Evolutionary conservation across 1,140 invertebrate genomes (phyloP), one percentile per base, ranked within the genome.

Genomic region (Cyclina sinensis): DNA sequence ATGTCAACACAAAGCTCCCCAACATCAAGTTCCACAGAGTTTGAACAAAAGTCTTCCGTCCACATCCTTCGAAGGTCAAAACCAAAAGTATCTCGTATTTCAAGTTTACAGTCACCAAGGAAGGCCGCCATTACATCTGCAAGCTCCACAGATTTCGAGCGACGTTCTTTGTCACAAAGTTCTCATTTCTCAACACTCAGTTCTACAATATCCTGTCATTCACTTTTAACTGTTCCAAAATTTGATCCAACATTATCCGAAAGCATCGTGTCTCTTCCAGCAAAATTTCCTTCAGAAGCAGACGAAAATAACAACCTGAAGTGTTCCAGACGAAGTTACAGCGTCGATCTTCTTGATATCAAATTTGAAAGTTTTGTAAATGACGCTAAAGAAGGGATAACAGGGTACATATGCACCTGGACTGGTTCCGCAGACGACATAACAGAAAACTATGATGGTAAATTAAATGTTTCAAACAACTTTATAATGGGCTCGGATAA

Each of bases 331-430:
- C 24, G 14, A 27, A 62, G 24, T 27, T n/a, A 62, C 18, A 62
- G 57, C 57, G n/a, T 62, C 9, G 12, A 27, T 4, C 11, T 21
- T 5, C 62, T 65, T 30, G 32, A 65, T 65, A 18, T 65, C 7
- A 65, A 65, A 16, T 70, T 70, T 39, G 65, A 70, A 37, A 70
- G 65, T 4, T 70, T 70, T 27, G 65, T 70, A n/a, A 70, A 70
- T 18, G 65, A 39, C 32, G 30, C 35, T 24, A 9, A 3, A n/a
- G 14, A 21, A 24, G 57, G 7, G 57, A 62, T 18, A 1, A 62
- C 4, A 62, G n/a, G 14, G n/a, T 4, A 7, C 43, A 43, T 14
- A 14, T 43, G 43, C 43, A 43, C 43, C 5, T 43, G 43, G 43
- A 14, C 43, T 43, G 43, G 43, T 43, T 43, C 43, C 14, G 43